Conservation (phyloP, 2,797 vertebrate species). For the Bryconaethiops microstoma region DNA sequence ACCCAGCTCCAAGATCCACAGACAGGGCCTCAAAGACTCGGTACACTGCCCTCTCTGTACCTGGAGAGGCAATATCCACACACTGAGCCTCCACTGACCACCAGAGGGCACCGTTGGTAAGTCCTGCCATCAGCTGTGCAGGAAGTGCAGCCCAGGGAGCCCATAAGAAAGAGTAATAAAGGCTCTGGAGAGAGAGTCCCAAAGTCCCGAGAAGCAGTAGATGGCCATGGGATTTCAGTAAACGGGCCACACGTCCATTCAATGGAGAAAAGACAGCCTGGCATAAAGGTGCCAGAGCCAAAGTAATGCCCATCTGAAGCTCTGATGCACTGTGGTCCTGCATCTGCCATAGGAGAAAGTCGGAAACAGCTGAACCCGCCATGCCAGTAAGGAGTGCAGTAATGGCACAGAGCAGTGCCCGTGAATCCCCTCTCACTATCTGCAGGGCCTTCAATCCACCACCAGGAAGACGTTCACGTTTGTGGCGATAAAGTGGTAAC, state of each 20-base stretch:
- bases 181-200: constrained; percentile 76
- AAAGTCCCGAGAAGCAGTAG: constrained; percentile 69
- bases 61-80: constrained; percentile 77
- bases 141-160: constrained; percentile 80
- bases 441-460: constrained; percentile 76
- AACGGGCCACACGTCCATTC: constrained; percentile 65
- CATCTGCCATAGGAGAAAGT: constrained; percentile 92
- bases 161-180: constrained; percentile 88
- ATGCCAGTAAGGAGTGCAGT: constrained; percentile 76
- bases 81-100: constrained; percentile 77
- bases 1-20: constrained; percentile 70
- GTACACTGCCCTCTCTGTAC: constrained; percentile 76
- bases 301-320: constrained; percentile 81
- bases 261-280: constrained; percentile 73
- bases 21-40: constrained; percentile 72
- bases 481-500: constrained; percentile 79
- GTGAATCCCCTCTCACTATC: constrained; percentile 74
- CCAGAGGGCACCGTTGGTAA: constrained; percentile 80
- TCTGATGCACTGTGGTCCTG: constrained; percentile 80
- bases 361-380: constrained; percentile 68
- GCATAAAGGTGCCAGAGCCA: constrained; percentile 76
- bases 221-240: constrained; percentile 67
- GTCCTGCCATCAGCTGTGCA: constrained; percentile 76
- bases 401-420: constrained; percentile 72
- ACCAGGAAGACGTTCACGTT: constrained; percentile 56